A percentile compares a stretch with the other conserved stretches of the same genome.
These are phyloP conservation scores for Bembecia ichneumoniformis DNA, from an alignment of 2,888 invertebrate species.

Conservation along the genomic window DNA sequence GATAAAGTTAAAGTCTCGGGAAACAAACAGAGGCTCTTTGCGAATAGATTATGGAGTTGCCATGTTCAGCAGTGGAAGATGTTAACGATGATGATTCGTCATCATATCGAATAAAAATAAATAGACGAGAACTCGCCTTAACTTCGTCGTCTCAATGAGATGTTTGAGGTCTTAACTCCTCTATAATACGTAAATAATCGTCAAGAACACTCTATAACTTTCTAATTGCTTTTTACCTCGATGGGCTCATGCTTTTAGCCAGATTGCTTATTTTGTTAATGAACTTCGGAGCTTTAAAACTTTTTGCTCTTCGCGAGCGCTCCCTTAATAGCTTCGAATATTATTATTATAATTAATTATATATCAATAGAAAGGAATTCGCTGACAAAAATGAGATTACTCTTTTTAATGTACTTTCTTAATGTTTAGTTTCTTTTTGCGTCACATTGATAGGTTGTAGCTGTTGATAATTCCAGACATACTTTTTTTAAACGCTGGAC, in stretches of 20 bases:
- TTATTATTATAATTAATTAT: conserved; percentile 12
- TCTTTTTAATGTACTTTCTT: neutral
- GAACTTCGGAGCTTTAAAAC: conserved; percentile 43
- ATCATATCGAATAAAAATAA: no score
- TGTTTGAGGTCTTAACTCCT: conserved; percentile 19
- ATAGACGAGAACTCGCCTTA: neutral
- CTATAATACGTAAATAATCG: conserved; percentile 49
- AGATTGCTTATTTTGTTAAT: conserved; percentile 65
- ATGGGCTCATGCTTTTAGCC: conserved; percentile 56
- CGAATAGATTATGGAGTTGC: no score
- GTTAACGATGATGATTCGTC: no score
- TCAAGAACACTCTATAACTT: conserved; percentile 53
- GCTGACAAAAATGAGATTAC: no score
- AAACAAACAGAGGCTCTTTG: no score
- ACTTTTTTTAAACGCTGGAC: no score
- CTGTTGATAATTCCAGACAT: no score
- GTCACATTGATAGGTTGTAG: no score
- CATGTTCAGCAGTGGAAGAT: no score
- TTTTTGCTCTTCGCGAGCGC: conserved; percentile 35
- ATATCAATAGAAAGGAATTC: neutral
- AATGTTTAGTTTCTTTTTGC: no score
- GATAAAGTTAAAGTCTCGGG: no score
- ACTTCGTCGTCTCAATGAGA: conserved; percentile 15
- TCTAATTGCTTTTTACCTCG: conserved; percentile 59
- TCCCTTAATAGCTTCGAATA: conserved; percentile 37